Evolutionary conservation across 2,888 invertebrate species (phyloP).

Genomic region (Aproaerema taeniolella): DNA sequence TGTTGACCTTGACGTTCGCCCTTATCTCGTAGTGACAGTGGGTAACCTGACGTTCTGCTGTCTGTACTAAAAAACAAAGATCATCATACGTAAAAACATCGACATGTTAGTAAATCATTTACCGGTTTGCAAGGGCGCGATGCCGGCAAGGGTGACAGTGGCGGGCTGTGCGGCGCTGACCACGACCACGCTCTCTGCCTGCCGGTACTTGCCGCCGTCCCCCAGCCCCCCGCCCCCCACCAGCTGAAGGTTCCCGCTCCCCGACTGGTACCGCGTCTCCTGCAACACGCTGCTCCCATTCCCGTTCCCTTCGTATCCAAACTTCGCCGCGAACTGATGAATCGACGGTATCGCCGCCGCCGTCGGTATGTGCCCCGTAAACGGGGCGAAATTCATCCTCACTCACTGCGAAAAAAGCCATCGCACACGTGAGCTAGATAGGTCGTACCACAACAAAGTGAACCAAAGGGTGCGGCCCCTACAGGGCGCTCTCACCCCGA

Average conservation of each 20-base stretch:
- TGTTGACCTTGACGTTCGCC: too few species aligned
- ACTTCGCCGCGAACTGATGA: conserved; percentile 89
- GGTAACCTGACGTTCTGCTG: too few species aligned
- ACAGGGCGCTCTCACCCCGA: conserved; percentile 70
- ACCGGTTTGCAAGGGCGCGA: conserved; percentile 67
- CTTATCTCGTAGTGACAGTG: too few species aligned
- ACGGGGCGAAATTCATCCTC: conserved; percentile 90
- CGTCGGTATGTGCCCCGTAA: conserved; percentile 87
- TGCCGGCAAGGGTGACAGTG: conserved; percentile 51
- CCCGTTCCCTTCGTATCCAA: conserved; percentile 69
- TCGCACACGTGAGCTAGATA: conserved; percentile 13
- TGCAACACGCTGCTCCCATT: conserved; percentile 50
- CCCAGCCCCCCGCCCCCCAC: conserved; percentile 39
- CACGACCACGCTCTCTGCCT: conserved; percentile 70
- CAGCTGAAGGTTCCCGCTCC: conserved; percentile 23
- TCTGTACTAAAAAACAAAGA: too few species aligned
- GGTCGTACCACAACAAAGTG: conserved; percentile 35
- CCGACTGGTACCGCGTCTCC: conserved; percentile 57
- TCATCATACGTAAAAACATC: too few species aligned
- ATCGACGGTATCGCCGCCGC: conserved; percentile 86
- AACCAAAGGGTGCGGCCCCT: conserved; percentile 59
- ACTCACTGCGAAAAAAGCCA: background rate
- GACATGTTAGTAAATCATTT: conserved; percentile 10
- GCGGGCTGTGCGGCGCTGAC: conserved; percentile 73
- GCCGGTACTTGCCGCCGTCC: conserved; percentile 78